Base-by-base conservation (phyloP, 2,888 invertebrate genomes). In the Agriopis aurantiaria region DNA sequence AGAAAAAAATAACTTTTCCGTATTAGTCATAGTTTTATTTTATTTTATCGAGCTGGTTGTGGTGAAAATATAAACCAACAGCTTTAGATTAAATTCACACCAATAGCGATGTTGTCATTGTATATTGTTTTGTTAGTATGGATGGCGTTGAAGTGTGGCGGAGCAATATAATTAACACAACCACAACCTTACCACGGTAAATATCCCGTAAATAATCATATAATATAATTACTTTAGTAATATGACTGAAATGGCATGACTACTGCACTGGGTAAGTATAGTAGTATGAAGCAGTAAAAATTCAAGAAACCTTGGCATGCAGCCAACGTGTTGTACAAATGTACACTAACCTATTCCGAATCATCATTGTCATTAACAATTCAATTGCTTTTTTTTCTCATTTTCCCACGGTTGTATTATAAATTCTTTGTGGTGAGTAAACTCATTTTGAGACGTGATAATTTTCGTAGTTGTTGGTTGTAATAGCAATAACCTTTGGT, bases 241-340 rank as follows among this genome's bases (percentile, higher is more conserved):
- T 17, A 57, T 57, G 10, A 40, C n/a, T 49, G 49, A 17, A 52
- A 65, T 58, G 55, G 65, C 45, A 56, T 65, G 65, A 70, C 65
- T 57, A 69, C 58, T 70, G 63, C 69, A 74, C 71, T 73, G 41
- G 58, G 60, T n/a, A n/a, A n/a, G n/a, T 73, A 65, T 73, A 65
- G 61, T 70, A 72, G 40, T 65, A 69, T 55, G 61, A 62, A 74
- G 64, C 60, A 62, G 56, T 70, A 74, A 74, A 75, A 74, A 72
- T 66, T 69, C 71, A 60, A 74, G 68, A 73, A 80, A 79, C 78
- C 76, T 86, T 88, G 88, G 87, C 82, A 10, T 45, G n/a, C 41
- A 64, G 85, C 88, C 88, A 88, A 82, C 72, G 40, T 41, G 46
- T 57, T 73, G 67, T 75, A 23, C 17, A 1, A 23, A 23, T 23